These are phyloP conservation scores for Panagrolaimus sp. DNA, from an alignment of 1,140 invertebrate genomes.

Conservation along the genomic window DNA sequence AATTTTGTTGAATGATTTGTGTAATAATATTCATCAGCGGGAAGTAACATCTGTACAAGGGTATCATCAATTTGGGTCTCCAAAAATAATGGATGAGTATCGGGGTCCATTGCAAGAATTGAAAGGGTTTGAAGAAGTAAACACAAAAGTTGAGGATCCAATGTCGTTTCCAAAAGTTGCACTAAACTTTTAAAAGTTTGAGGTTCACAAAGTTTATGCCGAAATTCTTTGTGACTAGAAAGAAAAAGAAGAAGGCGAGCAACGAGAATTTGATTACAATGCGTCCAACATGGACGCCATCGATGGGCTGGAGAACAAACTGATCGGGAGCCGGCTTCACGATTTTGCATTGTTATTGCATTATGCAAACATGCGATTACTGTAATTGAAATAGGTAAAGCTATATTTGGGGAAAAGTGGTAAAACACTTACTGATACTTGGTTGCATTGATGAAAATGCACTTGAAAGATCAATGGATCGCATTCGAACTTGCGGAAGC, in stretches of 20 bases:
- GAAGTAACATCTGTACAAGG: conserved; percentile 69
- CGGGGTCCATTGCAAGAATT: conserved; percentile 66
- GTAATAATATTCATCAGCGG: conserved; percentile 73
- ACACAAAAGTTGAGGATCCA: conserved; percentile 67
- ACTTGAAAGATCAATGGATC: not conserved
- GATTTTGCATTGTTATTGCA: conserved; percentile 69
- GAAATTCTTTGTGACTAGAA: conserved; percentile 61
- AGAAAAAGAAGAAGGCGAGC: conserved; percentile 68
- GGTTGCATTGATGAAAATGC: not conserved
- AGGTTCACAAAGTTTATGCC: conserved; percentile 42
- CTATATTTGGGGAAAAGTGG: no score
- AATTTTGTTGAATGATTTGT: conserved; percentile 72
- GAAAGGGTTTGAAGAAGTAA: conserved; percentile 69
- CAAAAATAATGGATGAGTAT: conserved; percentile 64
- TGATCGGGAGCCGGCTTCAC: conserved; percentile 65
- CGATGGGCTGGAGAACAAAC: conserved; percentile 60
- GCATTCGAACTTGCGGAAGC: not conserved
- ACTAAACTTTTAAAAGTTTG: conserved; percentile 53
- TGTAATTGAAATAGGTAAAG: no score
- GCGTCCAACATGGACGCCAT: conserved; percentile 67
- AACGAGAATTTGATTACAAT: conserved; percentile 68
- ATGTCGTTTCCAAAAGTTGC: conserved; percentile 51
- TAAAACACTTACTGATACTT: conserved; percentile 26
- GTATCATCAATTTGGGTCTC: conserved; percentile 68
- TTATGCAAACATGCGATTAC: conserved; percentile 69